Evolutionary conservation across 2,797 vertebrate species (phyloP).

Genomic region (Myotis planiceps): DNA sequence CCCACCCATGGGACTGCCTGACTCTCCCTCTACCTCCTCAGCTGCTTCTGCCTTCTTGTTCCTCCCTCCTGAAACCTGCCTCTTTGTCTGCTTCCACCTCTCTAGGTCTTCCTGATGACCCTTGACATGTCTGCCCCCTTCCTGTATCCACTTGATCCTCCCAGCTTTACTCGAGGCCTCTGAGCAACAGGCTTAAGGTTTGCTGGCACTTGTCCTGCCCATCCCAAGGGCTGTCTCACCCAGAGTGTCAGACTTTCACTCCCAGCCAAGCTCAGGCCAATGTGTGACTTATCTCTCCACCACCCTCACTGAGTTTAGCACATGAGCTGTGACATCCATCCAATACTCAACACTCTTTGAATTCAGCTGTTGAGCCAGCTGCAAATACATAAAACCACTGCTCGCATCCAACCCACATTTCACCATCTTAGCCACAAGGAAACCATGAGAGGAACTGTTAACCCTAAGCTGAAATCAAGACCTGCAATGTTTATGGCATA

Average conservation of each 20-base stretch:
- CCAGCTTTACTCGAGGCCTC: neutral
- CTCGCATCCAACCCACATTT: slow-evolving; percentile 74
- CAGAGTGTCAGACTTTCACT: neutral
- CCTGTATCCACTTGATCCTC: neutral
- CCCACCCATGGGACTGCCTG: neutral
- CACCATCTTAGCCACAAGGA: slow-evolving; percentile 79
- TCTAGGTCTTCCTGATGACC: neutral
- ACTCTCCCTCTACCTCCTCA: neutral
- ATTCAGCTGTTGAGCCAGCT: slow-evolving; percentile 72
- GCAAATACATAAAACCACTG: slow-evolving; percentile 66
- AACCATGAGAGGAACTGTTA: slow-evolving; percentile 67
- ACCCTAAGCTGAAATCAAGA: slow-evolving; percentile 71
- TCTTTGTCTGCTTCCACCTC: neutral
- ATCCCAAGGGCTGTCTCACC: neutral
- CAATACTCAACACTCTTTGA: slow-evolving; percentile 59
- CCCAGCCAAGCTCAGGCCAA: slow-evolving; percentile 29
- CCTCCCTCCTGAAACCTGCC: neutral
- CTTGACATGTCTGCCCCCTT: neutral
- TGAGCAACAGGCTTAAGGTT: neutral
- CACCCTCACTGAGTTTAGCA: slow-evolving; percentile 12
- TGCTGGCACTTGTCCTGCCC: neutral
- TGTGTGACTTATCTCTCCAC: slow-evolving; percentile 15
- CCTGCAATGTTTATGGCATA: slow-evolving; percentile 37
- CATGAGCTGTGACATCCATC: slow-evolving; percentile 50
- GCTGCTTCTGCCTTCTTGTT: neutral